phyloP scores from a whole-genome alignment of 2,888 invertebrate species.

The Monopis laevigella region DNA sequence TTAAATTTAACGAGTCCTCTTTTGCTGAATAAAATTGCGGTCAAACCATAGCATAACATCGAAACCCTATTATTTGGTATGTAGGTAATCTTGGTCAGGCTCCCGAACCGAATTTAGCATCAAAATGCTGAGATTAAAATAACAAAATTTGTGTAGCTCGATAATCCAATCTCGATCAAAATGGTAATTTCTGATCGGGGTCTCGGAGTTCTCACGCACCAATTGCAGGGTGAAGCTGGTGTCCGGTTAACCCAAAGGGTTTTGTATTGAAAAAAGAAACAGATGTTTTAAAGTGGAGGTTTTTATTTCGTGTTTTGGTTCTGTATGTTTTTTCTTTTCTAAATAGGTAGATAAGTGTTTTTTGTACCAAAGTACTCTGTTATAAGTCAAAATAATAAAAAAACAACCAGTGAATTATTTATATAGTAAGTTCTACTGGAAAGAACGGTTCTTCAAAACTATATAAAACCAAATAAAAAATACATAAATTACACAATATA shows the following conservation, averaged over 20 bases:
- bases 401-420: not conserved
- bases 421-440: not conserved
- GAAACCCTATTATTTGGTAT: constrained; percentile 29
- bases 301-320: too few relatives aligned
- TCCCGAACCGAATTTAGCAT: constrained; percentile 9
- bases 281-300: not conserved
- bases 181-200: constrained; percentile 52
- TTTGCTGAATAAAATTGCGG: too few relatives aligned
- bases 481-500: too few relatives aligned
- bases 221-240: constrained; percentile 46
- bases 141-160: constrained; percentile 15
- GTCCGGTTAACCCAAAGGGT: constrained; percentile 16
- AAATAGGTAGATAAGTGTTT: not conserved
- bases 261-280: constrained; percentile 26
- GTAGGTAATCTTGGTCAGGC: constrained; percentile 11
- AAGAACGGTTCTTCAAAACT: not conserved
- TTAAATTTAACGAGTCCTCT: too few relatives aligned
- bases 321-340: not conserved
- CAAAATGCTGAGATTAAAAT: constrained; percentile 16
- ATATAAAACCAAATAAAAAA: too few relatives aligned
- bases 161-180: constrained; percentile 60
- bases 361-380: not conserved
- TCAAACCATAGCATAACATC: too few relatives aligned
- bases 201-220: constrained; percentile 55
- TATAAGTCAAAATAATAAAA: not conserved